Evolutionary conservation across 2,888 invertebrate genomes (phyloP).

Genomic region (Pteria penguin): DNA sequence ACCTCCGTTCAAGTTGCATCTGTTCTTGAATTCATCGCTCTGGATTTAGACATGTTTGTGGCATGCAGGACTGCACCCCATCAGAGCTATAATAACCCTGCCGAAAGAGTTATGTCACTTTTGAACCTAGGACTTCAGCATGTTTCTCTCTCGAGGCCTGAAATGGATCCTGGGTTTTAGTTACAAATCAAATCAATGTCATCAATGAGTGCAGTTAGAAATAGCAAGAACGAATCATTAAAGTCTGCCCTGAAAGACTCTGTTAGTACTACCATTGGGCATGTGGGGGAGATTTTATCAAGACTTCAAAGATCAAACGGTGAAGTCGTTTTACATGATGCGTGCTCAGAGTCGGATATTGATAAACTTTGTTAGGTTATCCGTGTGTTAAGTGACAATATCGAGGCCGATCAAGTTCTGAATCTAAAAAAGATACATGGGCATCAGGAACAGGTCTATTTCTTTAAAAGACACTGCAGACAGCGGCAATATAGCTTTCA

Average conservation of each 20-base stretch:
- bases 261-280: background rate
- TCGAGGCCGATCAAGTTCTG: background rate
- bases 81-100: conserved; percentile 42
- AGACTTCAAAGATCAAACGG: conserved; percentile 19
- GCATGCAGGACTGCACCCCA: conserved; percentile 34
- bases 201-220: conserved; percentile 5
- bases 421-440: background rate
- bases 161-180: conserved; percentile 23
- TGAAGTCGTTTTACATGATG: conserved; percentile 20
- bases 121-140: conserved; percentile 42
- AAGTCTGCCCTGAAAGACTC: conserved; percentile 6
- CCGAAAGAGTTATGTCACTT: conserved; percentile 39
- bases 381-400: background rate
- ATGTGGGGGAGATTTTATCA: conserved; percentile 4
- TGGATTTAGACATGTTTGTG: conserved; percentile 46
- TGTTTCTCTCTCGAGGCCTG: conserved; percentile 14
- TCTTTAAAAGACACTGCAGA: background rate
- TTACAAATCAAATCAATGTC: conserved; percentile 5
- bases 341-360: background rate
- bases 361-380: background rate
- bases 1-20: conserved; percentile 36
- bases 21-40: conserved; percentile 31
- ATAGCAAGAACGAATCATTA: background rate
- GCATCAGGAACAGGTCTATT: background rate
- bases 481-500: conserved; percentile 6